These are phyloP conservation scores for Rotaria macrura DNA, from an alignment of 2,888 invertebrate genomes.

Conservation along the genomic window DNA sequence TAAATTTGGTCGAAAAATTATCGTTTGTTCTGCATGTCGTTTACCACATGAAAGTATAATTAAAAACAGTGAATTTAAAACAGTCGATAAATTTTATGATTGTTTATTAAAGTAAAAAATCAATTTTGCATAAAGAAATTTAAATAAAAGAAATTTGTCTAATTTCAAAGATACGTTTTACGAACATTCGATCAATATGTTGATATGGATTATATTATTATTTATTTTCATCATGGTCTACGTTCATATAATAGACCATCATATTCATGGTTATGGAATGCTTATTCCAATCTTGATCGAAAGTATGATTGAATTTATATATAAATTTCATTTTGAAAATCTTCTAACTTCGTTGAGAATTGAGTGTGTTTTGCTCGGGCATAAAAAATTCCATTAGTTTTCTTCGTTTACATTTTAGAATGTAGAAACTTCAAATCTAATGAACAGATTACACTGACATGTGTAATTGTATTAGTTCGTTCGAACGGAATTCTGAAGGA, in stretches of 20 bases:
- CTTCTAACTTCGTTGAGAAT: too few relatives aligned
- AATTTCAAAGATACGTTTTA: constrained; percentile 66
- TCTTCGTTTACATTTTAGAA: too few relatives aligned
- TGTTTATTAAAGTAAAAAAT: constrained; percentile 28
- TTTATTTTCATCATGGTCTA: constrained; percentile 93
- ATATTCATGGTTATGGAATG: constrained; percentile 85
- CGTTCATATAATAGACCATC: constrained; percentile 90
- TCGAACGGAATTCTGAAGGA: too few relatives aligned
- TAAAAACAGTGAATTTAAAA: constrained; percentile 29
- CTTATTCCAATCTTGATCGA: constrained; percentile 88
- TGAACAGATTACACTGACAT: too few relatives aligned
- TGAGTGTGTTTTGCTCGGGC: too few relatives aligned
- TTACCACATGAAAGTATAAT: constrained; percentile 54
- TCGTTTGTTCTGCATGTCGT: constrained; percentile 85
- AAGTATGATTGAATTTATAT: constrained; percentile 61
- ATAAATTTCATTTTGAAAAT: too few relatives aligned
- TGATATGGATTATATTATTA: constrained; percentile 91
- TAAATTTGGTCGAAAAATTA: constrained; percentile 73
- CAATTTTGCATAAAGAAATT: too few relatives aligned
- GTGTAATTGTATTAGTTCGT: too few relatives aligned
- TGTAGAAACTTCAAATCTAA: too few relatives aligned
- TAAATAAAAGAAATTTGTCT: too few relatives aligned
- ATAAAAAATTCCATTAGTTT: too few relatives aligned
- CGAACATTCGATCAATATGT: constrained; percentile 90
- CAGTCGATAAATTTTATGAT: constrained; percentile 30